phyloP scores from a whole-genome alignment of 2,113 vertebrate genomes.

The Strix aluco region DNA sequence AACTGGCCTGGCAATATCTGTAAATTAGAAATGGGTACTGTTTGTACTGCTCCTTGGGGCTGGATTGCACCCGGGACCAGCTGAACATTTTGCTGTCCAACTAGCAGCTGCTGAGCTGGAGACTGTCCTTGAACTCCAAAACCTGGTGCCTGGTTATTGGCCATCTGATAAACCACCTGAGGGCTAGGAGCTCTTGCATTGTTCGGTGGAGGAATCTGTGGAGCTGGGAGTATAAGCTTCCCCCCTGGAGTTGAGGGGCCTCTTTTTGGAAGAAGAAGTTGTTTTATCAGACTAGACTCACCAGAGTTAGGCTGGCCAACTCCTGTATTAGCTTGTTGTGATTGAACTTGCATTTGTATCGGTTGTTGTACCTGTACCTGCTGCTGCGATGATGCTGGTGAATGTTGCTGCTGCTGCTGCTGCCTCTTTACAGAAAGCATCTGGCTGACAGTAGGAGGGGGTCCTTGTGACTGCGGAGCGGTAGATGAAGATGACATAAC shows the following conservation, averaged over 20 bases:
- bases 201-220: slow-evolving; percentile 93
- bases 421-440: slow-evolving; percentile 93
- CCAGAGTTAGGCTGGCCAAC: slow-evolving; percentile 85
- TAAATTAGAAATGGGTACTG: slow-evolving; percentile 91
- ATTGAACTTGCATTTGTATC: slow-evolving; percentile 81
- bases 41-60: slow-evolving; percentile 85
- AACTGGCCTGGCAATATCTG: slow-evolving; percentile 91
- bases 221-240: slow-evolving; percentile 97
- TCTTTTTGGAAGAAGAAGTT: slow-evolving; percentile 97
- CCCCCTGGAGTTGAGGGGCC: slow-evolving; percentile 96
- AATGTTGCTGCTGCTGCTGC: slow-evolving; percentile 78
- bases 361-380: slow-evolving; percentile 80
- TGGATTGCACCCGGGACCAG: slow-evolving; percentile 89
- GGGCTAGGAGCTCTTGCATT: slow-evolving; percentile 88
- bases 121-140: slow-evolving; percentile 85
- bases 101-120: slow-evolving; percentile 86
- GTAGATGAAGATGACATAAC: slow-evolving; percentile 80
- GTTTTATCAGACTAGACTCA: slow-evolving; percentile 98
- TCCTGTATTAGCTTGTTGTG: slow-evolving; percentile 77
- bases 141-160: slow-evolving; percentile 83
- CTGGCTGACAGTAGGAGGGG: slow-evolving; percentile 88
- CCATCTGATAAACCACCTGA: slow-evolving; percentile 95
- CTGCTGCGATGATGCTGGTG: slow-evolving; percentile 78
- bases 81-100: slow-evolving; percentile 91
- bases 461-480: slow-evolving; percentile 83